These are phyloP conservation scores for Portevinia maculata DNA, from an alignment of 2,888 invertebrate genomes.

Conservation along the genomic window DNA sequence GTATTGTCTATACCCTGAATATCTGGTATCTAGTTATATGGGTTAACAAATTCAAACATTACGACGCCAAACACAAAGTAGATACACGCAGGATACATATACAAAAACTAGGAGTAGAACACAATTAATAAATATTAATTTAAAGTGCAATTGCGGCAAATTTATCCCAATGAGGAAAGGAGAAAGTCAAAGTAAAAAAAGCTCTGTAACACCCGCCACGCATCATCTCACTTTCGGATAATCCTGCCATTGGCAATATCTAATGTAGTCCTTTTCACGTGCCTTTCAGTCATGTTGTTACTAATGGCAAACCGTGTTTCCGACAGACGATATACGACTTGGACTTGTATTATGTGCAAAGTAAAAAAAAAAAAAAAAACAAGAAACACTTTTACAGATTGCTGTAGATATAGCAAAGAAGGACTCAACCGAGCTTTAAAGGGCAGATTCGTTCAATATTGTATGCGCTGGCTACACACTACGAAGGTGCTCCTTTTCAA, in stretches of 20 bases:
- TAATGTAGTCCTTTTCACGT: slow-evolving; percentile 55
- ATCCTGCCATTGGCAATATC: slow-evolving; percentile 38
- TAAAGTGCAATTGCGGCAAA: slow-evolving; percentile 55
- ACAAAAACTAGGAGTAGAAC: not conserved
- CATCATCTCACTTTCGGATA: not conserved
- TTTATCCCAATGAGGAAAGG: not conserved
- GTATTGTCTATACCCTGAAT: slow-evolving; percentile 17
- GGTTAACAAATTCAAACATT: slow-evolving; percentile 69
- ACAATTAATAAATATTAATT: slow-evolving; percentile 22
- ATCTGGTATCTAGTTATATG: slow-evolving; percentile 44
- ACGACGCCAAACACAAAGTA: slow-evolving; percentile 21
- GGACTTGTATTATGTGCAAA: not conserved
- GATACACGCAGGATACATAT: slow-evolving; percentile 9
- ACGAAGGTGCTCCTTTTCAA: not conserved
- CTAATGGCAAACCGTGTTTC: slow-evolving; percentile 63
- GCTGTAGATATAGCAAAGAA: not conserved
- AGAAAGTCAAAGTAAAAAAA: slow-evolving; percentile 2
- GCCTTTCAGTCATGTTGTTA: slow-evolving; percentile 21
- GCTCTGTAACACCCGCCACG: not conserved
- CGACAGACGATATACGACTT: slow-evolving; percentile 34
- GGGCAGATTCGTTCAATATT: slow-evolving; percentile 12
- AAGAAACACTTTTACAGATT: slow-evolving; percentile 25
- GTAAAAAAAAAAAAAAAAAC: not conserved
- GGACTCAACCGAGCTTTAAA: slow-evolving; percentile 24
- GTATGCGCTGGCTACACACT: not conserved